Percentiles rank a stretch among this genome's conserved stretches.
phyloP scores from a whole-genome alignment of 2,797 vertebrate genomes.

The Sebastes wilsoni region DNA sequence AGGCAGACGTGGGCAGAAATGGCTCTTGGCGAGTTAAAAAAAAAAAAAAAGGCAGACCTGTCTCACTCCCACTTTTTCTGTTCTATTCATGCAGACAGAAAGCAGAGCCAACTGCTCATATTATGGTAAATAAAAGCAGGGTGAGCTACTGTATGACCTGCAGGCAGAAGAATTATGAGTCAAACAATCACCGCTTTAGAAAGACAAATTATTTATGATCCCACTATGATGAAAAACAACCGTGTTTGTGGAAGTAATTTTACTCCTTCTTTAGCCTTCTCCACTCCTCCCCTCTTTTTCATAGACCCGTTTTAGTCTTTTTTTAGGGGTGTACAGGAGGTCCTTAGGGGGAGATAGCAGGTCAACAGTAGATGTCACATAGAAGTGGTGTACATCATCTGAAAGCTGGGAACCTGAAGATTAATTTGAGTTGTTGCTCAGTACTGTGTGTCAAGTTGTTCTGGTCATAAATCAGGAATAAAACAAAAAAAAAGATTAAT shows the following conservation, averaged over 20 bases:
- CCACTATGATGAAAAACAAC: constrained; percentile 12
- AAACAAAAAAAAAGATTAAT: no score
- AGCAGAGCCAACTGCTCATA: background rate
- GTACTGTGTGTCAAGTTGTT: no score
- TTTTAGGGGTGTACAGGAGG: no score
- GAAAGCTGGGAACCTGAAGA: no score
- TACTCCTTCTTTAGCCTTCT: no score
- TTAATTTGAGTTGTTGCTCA: no score
- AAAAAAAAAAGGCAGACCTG: background rate
- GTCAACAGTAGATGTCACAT: no score
- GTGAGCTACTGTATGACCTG: background rate
- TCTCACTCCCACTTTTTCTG: background rate
- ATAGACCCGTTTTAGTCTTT: no score
- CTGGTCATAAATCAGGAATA: no score
- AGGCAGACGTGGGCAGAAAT: constrained; percentile 40
- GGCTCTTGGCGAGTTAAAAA: background rate
- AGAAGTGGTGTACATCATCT: no score
- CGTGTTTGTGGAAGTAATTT: background rate
- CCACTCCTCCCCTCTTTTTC: no score
- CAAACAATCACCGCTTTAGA: background rate
- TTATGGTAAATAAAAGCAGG: constrained; percentile 19
- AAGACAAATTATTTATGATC: background rate
- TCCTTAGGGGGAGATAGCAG: no score
- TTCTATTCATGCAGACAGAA: background rate
- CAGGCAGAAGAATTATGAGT: background rate